These are phyloP conservation scores for Champsocephalus gunnari DNA, from an alignment of 2,797 vertebrate genomes.

Conservation along the genomic window DNA sequence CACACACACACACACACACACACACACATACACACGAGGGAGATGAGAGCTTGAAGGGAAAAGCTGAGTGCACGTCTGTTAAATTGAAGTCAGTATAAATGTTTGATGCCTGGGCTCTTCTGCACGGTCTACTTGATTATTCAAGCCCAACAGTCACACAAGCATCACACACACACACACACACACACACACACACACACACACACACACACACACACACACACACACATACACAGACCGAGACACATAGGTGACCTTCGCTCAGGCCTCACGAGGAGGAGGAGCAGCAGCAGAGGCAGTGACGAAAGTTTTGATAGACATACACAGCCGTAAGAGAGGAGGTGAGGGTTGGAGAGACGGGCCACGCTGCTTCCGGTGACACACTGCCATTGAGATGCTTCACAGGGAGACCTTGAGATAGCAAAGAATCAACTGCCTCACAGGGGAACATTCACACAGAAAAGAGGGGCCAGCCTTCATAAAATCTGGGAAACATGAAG, in stretches of 20 bases:
- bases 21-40: neutral
- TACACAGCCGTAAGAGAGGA: slow-evolving; percentile 25
- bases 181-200: slow-evolving; percentile 14
- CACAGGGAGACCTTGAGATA: slow-evolving; percentile 44
- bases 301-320: slow-evolving; percentile 43
- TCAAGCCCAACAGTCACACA: slow-evolving; percentile 44
- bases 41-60: slow-evolving; percentile 15
- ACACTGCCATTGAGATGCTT: slow-evolving; percentile 56
- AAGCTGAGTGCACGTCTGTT: slow-evolving; percentile 32
- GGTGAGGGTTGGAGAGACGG: slow-evolving; percentile 38
- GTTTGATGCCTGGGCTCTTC: slow-evolving; percentile 64
- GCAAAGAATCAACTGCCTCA: slow-evolving; percentile 15
- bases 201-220: slow-evolving; percentile 19
- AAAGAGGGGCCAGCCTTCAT: neutral
- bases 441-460: slow-evolving; percentile 14
- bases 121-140: slow-evolving; percentile 56
- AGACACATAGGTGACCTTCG: slow-evolving; percentile 62
- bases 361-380: slow-evolving; percentile 19
- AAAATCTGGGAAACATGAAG: slow-evolving; percentile 77
- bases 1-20: neutral
- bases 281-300: slow-evolving; percentile 55
- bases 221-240: slow-evolving; percentile 17
- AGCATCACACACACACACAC: slow-evolving; percentile 20
- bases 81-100: slow-evolving; percentile 67
- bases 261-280: slow-evolving; percentile 59